A percentile compares a stretch with the other conserved stretches of the same genome.
Conservation (phyloP, 2,888 invertebrate genomes). For the Erebia palarica region DNA sequence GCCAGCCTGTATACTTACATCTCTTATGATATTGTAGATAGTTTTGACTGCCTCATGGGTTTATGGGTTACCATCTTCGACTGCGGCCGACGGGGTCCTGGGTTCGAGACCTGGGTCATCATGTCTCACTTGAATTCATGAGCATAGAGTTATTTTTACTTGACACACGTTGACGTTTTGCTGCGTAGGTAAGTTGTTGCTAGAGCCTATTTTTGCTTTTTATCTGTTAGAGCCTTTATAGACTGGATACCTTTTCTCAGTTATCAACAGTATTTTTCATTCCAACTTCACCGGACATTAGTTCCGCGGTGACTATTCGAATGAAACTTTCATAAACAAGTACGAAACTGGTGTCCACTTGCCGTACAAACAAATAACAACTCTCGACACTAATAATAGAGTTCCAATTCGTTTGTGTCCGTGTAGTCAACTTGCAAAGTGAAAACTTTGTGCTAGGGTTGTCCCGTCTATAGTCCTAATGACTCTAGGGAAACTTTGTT, state of each 20-base stretch:
- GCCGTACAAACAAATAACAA: constrained; percentile 9
- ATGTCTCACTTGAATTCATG: no score
- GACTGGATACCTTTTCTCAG: neutral
- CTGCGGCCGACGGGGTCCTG: no score
- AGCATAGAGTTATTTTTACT: no score
- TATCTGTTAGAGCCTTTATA: no score
- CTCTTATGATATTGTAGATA: no score
- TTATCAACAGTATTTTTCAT: constrained; percentile 33
- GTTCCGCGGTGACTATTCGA: constrained; percentile 41
- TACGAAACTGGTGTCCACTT: constrained; percentile 27
- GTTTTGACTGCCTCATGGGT: no score
- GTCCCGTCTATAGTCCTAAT: neutral
- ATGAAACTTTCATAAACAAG: constrained; percentile 46
- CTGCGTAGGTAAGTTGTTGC: no score
- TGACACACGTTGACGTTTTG: no score
- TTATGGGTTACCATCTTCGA: no score
- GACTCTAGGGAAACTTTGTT: neutral
- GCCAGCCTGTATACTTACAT: no score
- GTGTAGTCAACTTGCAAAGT: constrained; percentile 5
- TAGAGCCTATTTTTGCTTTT: no score
- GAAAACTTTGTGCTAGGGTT: neutral
- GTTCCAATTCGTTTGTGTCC: constrained; percentile 35
- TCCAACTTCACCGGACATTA: constrained; percentile 46
- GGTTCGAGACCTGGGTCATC: no score
- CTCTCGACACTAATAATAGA: constrained; percentile 31